Evolutionary conservation across 1,140 invertebrate genomes (phyloP).

Genomic region (Zaprionus kolodkinae): DNA sequence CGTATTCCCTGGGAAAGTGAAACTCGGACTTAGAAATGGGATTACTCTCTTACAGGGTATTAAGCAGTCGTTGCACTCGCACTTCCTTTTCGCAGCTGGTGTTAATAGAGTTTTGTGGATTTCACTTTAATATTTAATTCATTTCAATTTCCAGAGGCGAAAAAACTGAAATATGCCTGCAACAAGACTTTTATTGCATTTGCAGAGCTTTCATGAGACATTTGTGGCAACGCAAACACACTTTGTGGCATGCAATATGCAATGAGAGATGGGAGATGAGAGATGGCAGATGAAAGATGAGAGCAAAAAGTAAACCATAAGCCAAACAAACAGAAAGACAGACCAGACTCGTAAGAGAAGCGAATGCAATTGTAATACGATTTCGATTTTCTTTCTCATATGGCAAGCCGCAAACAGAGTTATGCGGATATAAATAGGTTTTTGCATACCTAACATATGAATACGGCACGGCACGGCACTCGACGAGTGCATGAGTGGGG

Average conservation of each 20-base stretch:
- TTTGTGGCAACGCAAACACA: constrained; percentile 23
- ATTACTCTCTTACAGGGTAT: neutral
- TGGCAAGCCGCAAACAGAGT: constrained; percentile 48
- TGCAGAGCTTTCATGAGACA: constrained; percentile 30
- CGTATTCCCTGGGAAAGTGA: neutral
- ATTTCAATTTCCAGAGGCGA: constrained; percentile 9
- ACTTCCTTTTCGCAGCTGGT: neutral
- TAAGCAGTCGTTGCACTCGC: neutral
- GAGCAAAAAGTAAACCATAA: constrained; percentile 1
- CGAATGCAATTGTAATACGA: constrained; percentile 40
- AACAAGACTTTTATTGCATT: constrained; percentile 31
- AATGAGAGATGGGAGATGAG: neutral
- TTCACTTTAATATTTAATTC: constrained; percentile 65
- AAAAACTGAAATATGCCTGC: constrained; percentile 21
- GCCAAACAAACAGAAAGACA: constrained; percentile 12
- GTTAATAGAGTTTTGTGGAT: constrained; percentile 55
- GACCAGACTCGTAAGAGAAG: constrained; percentile 11
- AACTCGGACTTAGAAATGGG: neutral
- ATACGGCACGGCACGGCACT: neutral
- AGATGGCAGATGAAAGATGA: neutral
- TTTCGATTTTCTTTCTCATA: constrained; percentile 36
- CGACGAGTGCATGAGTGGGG: constrained; percentile 9
- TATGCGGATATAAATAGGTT: constrained; percentile 47
- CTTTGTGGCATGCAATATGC: constrained; percentile 26
- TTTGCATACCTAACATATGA: constrained; percentile 22